Evolutionary conservation across 37 sponge, comb jelly and placozoan genomes (phyloP).

Genomic region (Aphrocallistes beatrix): DNA sequence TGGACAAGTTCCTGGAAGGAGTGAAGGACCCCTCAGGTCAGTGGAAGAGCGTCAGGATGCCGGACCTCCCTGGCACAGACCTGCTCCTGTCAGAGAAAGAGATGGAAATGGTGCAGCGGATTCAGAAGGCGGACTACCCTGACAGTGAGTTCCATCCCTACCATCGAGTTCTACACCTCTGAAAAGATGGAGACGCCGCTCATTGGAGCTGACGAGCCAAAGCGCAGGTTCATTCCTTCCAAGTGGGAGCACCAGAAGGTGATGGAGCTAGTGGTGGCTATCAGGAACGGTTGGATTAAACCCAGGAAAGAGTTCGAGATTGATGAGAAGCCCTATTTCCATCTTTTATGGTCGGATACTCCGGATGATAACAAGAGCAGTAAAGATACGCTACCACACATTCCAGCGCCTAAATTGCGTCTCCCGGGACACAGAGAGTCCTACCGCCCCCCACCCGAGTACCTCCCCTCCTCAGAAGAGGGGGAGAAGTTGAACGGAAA

Average conservation of each 20-base stretch:
- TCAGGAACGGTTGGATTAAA: constrained; percentile 79
- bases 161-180: constrained; percentile 67
- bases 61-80: constrained; percentile 63
- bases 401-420: constrained; percentile 83
- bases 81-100: constrained; percentile 79
- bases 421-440: constrained; percentile 92
- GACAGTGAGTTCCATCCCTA: constrained; percentile 49
- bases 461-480: constrained; percentile 78
- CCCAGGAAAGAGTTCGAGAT: constrained; percentile 27
- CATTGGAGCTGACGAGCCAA: constrained; percentile 50
- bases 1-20: constrained; percentile 76
- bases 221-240: constrained; percentile 79
- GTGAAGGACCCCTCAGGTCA: constrained; percentile 75
- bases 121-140: constrained; percentile 58
- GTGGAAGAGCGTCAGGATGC: constrained; percentile 51
- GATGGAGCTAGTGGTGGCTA: constrained; percentile 66
- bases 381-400: constrained; percentile 50
- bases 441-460: constrained; percentile 95
- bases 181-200: constrained; percentile 65
- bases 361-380: constrained; percentile 29
- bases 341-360: constrained; percentile 64
- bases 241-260: constrained; percentile 77
- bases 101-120: constrained; percentile 61
- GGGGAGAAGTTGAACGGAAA: constrained; percentile 20
- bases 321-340: constrained; percentile 46